Evolutionary conservation across 2,797 vertebrate genomes (phyloP), one percentile per base, ranked within the genome.

Genomic region (Dendrocincla tyrannina): DNA sequence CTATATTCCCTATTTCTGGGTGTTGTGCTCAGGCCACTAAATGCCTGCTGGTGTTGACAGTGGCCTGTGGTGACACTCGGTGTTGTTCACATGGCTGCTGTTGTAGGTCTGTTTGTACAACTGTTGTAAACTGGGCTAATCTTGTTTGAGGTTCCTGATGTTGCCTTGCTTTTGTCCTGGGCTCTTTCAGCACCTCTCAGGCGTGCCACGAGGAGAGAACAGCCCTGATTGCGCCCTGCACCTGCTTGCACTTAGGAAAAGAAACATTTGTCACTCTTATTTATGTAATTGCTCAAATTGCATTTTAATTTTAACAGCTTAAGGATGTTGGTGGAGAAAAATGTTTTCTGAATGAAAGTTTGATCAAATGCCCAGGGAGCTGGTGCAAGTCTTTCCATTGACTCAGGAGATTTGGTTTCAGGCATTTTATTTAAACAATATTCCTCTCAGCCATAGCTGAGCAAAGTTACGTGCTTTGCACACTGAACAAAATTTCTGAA

Each of bases 231-330:
- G 58, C 53, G 69, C 88, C 87, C 72, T 73, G 13, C 94, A 97
- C 93, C 94, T 95, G 94, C 91, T 93, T 91, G 88, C 83, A 95
- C 91, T 94, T 93, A 96, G 80, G 85, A 94, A 88, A 69, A 94
- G 93, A 95, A 97, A 93, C 80, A 95, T 97, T 95, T 96, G 85
- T 95, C 91, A 84, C 85, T 97, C 91, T 69, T 91, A 78, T 84
- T 91, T 84, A 78, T 55, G 55, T 86, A 97, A 95, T 97, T 95
- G 83, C 80, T 93, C 86, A 72, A 95, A 95, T 69, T 90, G 69
- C 79, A 15, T 95, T 95, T 96, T 94, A 94, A 93, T 96, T 95
- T 83, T 88, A 95, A 75, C 85, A 66, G 91, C 83, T 90, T 93
- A 95, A 95, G 89, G 68, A 63, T 66, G 80, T 47, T 69, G 53